Percentiles rank a stretch among this genome's conserved stretches.
phyloP scores from a whole-genome alignment of 2,888 invertebrate genomes.

The Ormia ochracea region DNA sequence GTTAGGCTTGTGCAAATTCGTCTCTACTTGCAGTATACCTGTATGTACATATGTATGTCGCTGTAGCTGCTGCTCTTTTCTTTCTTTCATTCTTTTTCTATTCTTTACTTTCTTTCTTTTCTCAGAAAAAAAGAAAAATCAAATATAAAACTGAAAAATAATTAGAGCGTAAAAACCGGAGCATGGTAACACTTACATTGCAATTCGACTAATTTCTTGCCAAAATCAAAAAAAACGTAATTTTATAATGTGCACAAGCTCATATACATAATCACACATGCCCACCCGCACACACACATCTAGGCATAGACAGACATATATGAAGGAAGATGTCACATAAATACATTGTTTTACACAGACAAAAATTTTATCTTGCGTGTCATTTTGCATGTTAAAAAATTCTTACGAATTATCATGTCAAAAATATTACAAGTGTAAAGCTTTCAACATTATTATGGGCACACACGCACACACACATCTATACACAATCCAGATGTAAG shows the following conservation, averaged over 20 bases:
- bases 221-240: conserved; percentile 25
- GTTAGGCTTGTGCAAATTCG: not conserved
- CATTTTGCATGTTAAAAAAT: not conserved
- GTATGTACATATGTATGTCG: conserved; percentile 6
- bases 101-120: not conserved
- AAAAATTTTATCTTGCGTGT: conserved; percentile 1
- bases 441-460: not conserved
- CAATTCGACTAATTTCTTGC: conserved; percentile 66
- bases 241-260: conserved; percentile 12
- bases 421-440: conserved; percentile 23
- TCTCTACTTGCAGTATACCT: not conserved
- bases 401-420: not conserved
- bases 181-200: conserved; percentile 67
- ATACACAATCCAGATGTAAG: not conserved
- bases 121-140: conserved; percentile 47
- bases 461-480: not conserved
- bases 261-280: conserved; percentile 2
- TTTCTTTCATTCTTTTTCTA: conserved; percentile 7
- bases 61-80: conserved; percentile 31
- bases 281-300: too few relatives aligned
- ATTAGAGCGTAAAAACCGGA: conserved; percentile 76
- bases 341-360: conserved; percentile 17
- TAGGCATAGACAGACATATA: too few relatives aligned
- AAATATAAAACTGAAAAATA: conserved; percentile 69
- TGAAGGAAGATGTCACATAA: not conserved